A percentile compares a stretch with the other conserved stretches of the same genome.
Conservation (phyloP, 2,797 vertebrate genomes). For the Betta splendens region DNA sequence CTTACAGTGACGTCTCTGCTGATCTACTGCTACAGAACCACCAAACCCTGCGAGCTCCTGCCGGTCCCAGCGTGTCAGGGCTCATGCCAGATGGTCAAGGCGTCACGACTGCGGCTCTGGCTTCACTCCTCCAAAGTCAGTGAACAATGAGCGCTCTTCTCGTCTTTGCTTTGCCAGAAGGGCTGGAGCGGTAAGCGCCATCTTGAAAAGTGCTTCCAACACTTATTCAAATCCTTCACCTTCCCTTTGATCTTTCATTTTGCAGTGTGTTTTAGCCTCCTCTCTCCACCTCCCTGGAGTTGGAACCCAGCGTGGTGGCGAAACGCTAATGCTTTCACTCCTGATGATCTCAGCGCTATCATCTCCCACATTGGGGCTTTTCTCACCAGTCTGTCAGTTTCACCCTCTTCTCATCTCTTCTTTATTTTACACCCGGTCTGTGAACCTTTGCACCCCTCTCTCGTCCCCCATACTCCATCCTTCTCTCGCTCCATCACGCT, state of each 20-base stretch:
- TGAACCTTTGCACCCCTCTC: neutral
- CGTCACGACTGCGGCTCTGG: constrained; percentile 49
- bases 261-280: constrained; percentile 29
- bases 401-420: neutral
- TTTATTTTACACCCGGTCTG: neutral
- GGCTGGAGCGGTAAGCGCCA: constrained; percentile 11
- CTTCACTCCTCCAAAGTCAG: constrained; percentile 35
- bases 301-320: constrained; percentile 6
- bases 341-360: constrained; percentile 5
- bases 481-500: constrained; percentile 11
- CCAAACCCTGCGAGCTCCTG: constrained; percentile 25
- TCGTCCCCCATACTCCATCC: neutral
- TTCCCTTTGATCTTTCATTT: constrained; percentile 6
- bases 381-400: constrained; percentile 12
- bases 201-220: constrained; percentile 34
- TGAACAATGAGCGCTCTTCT: constrained; percentile 23
- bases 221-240: constrained; percentile 18
- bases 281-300: constrained; percentile 11
- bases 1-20: neutral
- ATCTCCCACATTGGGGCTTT: constrained; percentile 12
- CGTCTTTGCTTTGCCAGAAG: neutral
- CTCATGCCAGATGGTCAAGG: constrained; percentile 59
- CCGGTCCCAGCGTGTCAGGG: constrained; percentile 26
- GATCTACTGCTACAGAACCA: constrained; percentile 12
- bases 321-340: constrained; percentile 14